Conservation (phyloP, 1,140 invertebrate species). For the Lepidurus apus region DNA sequence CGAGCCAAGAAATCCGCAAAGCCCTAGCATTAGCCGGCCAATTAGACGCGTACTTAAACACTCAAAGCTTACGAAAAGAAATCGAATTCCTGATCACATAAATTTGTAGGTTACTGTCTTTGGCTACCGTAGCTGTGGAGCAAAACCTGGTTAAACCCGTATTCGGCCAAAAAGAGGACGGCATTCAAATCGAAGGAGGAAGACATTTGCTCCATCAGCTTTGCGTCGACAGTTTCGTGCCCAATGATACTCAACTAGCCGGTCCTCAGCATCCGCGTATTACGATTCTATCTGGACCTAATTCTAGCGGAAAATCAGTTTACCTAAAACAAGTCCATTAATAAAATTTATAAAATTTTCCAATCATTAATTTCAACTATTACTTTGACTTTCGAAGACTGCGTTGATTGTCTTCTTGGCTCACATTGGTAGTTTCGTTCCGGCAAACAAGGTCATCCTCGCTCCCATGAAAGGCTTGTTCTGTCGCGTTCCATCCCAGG, state of each 20-base stretch:
- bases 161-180: constrained; percentile 51
- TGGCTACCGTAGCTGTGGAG: constrained; percentile 62
- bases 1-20: neutral
- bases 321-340: constrained; percentile 71
- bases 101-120: constrained; percentile 61
- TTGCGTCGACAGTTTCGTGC: constrained; percentile 59
- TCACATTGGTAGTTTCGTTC: constrained; percentile 83
- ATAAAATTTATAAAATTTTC: neutral
- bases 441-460: constrained; percentile 65
- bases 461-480: constrained; percentile 51
- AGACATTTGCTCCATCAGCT: constrained; percentile 73
- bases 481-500: constrained; percentile 66
- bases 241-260: constrained; percentile 63
- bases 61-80: neutral
- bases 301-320: constrained; percentile 86
- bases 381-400: constrained; percentile 48
- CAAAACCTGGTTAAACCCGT: constrained; percentile 64
- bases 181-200: constrained; percentile 64
- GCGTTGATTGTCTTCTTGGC: constrained; percentile 73
- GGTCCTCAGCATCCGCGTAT: constrained; percentile 51
- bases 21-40: constrained; percentile 28
- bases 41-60: constrained; percentile 33
- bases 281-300: constrained; percentile 79
- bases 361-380: neutral
- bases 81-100: constrained; percentile 32